Conservation (phyloP, 2,797 vertebrate species). For the Odontamblyopus lacepedii region DNA sequence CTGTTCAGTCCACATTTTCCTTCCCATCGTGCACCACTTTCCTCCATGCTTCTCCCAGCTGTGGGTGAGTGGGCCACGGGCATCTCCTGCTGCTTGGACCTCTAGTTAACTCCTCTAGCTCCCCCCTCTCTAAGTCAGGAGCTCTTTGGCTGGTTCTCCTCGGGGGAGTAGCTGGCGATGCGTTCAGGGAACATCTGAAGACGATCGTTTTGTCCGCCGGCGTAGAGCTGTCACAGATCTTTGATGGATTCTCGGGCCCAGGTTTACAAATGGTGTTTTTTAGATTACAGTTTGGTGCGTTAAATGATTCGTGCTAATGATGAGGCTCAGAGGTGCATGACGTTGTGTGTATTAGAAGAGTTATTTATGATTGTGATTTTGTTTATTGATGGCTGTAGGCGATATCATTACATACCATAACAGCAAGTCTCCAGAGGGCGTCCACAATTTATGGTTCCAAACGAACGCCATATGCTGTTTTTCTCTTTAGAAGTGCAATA, state of each 20-base stretch:
- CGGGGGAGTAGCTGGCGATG: not conserved
- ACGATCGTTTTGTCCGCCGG: constrained; percentile 12
- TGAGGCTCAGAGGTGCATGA: not conserved
- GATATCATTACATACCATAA: constrained; percentile 4
- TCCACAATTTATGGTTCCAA: not conserved
- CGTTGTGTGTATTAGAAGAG: not conserved
- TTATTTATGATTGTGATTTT: constrained; percentile 6
- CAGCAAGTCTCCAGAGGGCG: not conserved
- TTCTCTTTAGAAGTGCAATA: not conserved
- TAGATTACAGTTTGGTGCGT: not conserved
- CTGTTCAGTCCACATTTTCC: not conserved
- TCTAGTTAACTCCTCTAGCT: constrained; percentile 22
- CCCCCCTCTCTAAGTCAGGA: constrained; percentile 6
- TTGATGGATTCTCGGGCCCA: constrained; percentile 2
- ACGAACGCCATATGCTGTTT: constrained; percentile 6
- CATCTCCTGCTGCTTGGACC: constrained; percentile 22
- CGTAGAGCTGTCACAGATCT: constrained; percentile 9
- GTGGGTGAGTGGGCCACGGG: not conserved
- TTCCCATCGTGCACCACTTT: not conserved
- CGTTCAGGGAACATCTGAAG: constrained; percentile 16
- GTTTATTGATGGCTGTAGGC: constrained; percentile 9
- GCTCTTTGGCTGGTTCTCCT: not conserved
- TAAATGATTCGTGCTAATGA: constrained; percentile 7
- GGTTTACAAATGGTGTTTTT: constrained; percentile 7
- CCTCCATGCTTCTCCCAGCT: not conserved